Evolutionary conservation across 2,888 invertebrate genomes (phyloP).

Genomic region (Aelia acuminata): DNA sequence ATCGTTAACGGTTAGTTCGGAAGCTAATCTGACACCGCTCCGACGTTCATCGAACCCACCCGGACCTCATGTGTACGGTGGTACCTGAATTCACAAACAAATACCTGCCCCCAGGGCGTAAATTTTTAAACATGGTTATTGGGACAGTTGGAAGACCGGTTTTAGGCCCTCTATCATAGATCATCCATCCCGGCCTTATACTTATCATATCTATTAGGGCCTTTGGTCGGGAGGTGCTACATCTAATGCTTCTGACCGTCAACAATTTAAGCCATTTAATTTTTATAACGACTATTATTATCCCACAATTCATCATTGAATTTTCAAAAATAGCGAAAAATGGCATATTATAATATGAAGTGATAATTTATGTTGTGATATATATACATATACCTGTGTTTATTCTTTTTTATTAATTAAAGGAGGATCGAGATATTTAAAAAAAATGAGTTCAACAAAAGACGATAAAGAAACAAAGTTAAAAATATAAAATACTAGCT

Average conservation of each 20-base stretch:
- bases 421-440: too few species aligned
- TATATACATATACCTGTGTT: too few species aligned
- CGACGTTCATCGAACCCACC: conserved; percentile 14
- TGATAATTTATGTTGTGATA: too few species aligned
- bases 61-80: too few species aligned
- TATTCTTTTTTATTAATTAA: too few species aligned
- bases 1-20: conserved; percentile 4
- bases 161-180: conserved; percentile 10
- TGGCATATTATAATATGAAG: too few species aligned
- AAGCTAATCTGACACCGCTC: not conserved
- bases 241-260: not conserved
- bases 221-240: not conserved
- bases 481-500: too few species aligned
- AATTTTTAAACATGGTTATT: conserved; percentile 38
- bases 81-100: not conserved
- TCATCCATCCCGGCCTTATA: not conserved
- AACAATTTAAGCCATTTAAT: not conserved
- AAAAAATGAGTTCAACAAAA: too few species aligned
- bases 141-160: conserved; percentile 1
- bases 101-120: not conserved
- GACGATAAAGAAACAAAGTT: too few species aligned
- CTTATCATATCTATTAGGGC: conserved; percentile 36
- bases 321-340: too few species aligned
- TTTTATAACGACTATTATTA: not conserved
- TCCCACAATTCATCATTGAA: not conserved